phyloP scores from a whole-genome alignment of 2,888 invertebrate genomes.

The Auanema sp. region DNA sequence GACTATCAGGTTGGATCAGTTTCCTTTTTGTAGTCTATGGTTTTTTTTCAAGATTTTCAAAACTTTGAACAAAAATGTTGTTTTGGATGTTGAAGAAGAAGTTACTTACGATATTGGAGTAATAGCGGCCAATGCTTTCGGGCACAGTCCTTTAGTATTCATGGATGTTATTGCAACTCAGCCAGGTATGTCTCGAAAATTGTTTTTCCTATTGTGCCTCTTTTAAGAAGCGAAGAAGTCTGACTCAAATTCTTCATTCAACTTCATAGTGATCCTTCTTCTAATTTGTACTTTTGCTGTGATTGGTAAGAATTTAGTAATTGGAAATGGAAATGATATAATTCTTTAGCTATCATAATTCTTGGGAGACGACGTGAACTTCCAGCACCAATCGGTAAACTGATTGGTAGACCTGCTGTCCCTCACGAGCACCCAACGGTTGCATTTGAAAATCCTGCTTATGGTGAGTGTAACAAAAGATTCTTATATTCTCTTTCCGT shows the following conservation, averaged over 20 bases:
- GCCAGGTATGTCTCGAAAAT: background rate
- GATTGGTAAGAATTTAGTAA: background rate
- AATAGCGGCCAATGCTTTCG: slow-evolving; percentile 42
- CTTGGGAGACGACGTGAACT: slow-evolving; percentile 28
- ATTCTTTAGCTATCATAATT: slow-evolving; percentile 20
- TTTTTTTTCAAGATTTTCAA: slow-evolving; percentile 24
- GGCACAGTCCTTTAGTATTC: slow-evolving; percentile 36
- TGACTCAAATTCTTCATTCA: background rate
- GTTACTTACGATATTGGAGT: slow-evolving; percentile 35
- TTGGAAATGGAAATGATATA: background rate
- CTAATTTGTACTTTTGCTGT: background rate
- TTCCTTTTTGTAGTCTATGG: background rate
- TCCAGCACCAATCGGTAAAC: slow-evolving; percentile 32
- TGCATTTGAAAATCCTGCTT: slow-evolving; percentile 50
- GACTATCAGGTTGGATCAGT: slow-evolving; percentile 18
- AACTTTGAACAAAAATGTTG: slow-evolving; percentile 23
- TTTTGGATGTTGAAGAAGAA: slow-evolving; percentile 9
- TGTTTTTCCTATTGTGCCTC: background rate
- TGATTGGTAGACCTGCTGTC: slow-evolving; percentile 15
- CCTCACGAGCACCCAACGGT: slow-evolving; percentile 39
- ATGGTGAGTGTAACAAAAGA: slow-evolving; percentile 22
- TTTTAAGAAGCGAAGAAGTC: background rate
- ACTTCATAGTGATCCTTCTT: background rate
- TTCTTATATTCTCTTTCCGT: background rate
- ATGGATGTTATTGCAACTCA: slow-evolving; percentile 19